Base-by-base conservation (phyloP, 2,797 vertebrate genomes). In the Dipus sagitta region DNA sequence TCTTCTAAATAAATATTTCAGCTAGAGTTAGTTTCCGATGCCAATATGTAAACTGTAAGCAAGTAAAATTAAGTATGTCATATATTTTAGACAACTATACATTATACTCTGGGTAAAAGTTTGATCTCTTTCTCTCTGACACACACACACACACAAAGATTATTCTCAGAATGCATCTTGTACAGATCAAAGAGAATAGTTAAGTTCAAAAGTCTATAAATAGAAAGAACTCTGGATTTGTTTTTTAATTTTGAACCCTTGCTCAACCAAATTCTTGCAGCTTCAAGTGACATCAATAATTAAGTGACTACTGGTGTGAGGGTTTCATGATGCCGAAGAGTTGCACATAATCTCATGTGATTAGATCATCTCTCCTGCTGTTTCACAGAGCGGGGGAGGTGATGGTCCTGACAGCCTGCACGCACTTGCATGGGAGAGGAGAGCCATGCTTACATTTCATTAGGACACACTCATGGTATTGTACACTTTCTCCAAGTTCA, bases 1-100 rank as follows among this genome's bases (percentile, higher is more conserved):
- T 95, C 82, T 90, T 87, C 88, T 97, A 97, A 96, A 94, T 82
- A 97, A 97, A 96, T 88, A 95, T 84, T 95, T 90, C 54, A 87
- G 81, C 91, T 97, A 97, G 88, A 97, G 88, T 91, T 92, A 97
- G 13, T 90, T 92, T 92, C 93, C 0, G 64, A 60, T 60, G 87
- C 81, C 92, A 95, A 95, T 30, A n/a, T 32, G 91, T 77, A 91
- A 58, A 95, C 96, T 97, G 90, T 92, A 96, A 96, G 92, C n/a
- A 96, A 86, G 54, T 34, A 94, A 95, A 83, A 96, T 91, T 91
- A 0, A 96, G 81, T 91, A 90, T 79, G 93, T 94, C 65, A 81
- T 3, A 82, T 95, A 75, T 62, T 96, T 93, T 91, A 90, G 95
- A 96, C 68, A 88, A 90, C 95, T 88, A 92, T 91, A 79, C 72